Conservation (phyloP, 2,797 vertebrate genomes). For the Schizopygopsis malacanthus region DNA sequence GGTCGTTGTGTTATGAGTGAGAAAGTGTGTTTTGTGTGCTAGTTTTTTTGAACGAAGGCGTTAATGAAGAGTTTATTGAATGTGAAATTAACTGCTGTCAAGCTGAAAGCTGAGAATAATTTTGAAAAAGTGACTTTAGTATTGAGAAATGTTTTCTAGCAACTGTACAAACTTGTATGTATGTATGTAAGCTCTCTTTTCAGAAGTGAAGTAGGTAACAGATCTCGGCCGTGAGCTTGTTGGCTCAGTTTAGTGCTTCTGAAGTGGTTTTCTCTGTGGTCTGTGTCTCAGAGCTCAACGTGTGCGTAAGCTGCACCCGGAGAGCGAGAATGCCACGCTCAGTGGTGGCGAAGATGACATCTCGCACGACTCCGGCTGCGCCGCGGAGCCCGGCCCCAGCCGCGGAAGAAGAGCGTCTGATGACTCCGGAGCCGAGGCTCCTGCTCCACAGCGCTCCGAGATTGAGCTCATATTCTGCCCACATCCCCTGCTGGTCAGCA, state of each 20-base stretch:
- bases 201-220: background rate
- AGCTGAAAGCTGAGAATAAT: background rate
- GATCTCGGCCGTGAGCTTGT: background rate
- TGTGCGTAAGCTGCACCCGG: conserved; percentile 84
- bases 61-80: background rate
- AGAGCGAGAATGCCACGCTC: conserved; percentile 88
- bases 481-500: conserved; percentile 87
- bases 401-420: conserved; percentile 81
- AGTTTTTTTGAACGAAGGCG: background rate
- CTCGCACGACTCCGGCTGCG: conserved; percentile 81
- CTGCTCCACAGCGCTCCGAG: conserved; percentile 76
- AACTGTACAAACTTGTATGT: background rate
- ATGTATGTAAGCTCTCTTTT: background rate
- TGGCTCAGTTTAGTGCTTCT: background rate
- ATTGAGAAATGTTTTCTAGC: background rate
- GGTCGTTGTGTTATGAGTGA: too few relatives aligned
- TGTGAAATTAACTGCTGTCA: background rate
- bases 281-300: conserved; percentile 75
- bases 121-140: background rate
- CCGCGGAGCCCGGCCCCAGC: conserved; percentile 77
- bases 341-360: conserved; percentile 89
- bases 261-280: background rate
- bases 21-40: background rate
- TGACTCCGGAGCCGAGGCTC: conserved; percentile 80
- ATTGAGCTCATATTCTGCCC: conserved; percentile 91